Evolutionary conservation across 2,797 vertebrate species (phyloP).

Genomic region (Oceanodroma leucorhoa): DNA sequence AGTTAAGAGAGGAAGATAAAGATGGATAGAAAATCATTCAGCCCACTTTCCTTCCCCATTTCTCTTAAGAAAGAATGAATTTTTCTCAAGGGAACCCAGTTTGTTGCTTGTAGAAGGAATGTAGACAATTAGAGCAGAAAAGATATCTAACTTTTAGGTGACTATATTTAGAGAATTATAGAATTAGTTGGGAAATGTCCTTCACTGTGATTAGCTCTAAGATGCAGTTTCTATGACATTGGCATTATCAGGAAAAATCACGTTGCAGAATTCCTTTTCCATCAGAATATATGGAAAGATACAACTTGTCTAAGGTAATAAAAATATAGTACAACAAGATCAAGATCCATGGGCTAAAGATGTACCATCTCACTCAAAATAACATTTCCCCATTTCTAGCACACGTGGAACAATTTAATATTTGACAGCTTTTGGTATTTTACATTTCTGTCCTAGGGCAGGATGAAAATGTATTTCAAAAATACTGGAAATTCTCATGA

Average conservation of each 20-base stretch:
- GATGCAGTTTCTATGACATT: neutral
- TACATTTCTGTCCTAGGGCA: neutral
- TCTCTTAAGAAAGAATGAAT: neutral
- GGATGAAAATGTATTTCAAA: neutral
- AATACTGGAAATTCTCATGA: neutral
- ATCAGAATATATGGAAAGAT: neutral
- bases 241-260: neutral
- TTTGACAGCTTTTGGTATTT: neutral
- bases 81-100: neutral
- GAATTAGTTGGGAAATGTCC: neutral
- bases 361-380: neutral
- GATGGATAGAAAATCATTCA: neutral
- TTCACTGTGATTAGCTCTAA: neutral
- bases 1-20: neutral
- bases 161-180: neutral
- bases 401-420: neutral
- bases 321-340: neutral
- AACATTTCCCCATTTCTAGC: neutral
- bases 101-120: neutral
- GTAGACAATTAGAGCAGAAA: neutral
- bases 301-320: neutral
- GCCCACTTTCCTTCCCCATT: neutral
- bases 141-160: neutral
- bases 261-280: neutral
- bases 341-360: neutral